Conservation (phyloP, 2,888 invertebrate species). For the Ecdyonurus torrentis region DNA sequence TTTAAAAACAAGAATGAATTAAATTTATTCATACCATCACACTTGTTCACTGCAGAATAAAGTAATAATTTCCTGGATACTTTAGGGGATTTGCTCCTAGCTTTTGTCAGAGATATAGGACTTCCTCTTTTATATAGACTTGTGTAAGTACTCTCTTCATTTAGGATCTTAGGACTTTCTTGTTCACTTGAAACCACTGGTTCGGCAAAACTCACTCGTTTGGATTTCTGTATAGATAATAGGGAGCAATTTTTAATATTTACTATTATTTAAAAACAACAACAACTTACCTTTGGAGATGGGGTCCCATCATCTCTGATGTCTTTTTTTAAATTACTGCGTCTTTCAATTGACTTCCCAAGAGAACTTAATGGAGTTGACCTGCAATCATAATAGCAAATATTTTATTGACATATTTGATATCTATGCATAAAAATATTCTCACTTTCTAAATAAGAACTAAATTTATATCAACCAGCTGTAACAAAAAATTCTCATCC, state of each 20-base stretch:
- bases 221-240: not conserved
- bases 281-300: not conserved
- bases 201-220: conserved; percentile 8
- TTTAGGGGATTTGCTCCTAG: not conserved
- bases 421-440: too few relatives aligned
- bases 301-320: not conserved
- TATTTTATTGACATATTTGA: too few relatives aligned
- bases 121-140: not conserved
- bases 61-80: not conserved
- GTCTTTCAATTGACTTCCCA: not conserved
- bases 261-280: not conserved
- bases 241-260: not conserved
- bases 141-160: not conserved
- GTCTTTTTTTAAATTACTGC: not conserved
- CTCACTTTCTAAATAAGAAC: too few relatives aligned
- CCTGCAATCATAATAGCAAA: too few relatives aligned
- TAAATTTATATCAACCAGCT: too few relatives aligned
- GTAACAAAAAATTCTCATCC: too few relatives aligned
- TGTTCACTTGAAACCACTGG: not conserved
- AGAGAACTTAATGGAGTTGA: not conserved
- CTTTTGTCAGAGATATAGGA: not conserved
- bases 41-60: not conserved
- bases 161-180: not conserved
- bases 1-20: not conserved
- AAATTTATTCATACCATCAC: not conserved